Conservation (phyloP, 2,797 vertebrate species). For the Arrhamphus sclerolepis region DNA sequence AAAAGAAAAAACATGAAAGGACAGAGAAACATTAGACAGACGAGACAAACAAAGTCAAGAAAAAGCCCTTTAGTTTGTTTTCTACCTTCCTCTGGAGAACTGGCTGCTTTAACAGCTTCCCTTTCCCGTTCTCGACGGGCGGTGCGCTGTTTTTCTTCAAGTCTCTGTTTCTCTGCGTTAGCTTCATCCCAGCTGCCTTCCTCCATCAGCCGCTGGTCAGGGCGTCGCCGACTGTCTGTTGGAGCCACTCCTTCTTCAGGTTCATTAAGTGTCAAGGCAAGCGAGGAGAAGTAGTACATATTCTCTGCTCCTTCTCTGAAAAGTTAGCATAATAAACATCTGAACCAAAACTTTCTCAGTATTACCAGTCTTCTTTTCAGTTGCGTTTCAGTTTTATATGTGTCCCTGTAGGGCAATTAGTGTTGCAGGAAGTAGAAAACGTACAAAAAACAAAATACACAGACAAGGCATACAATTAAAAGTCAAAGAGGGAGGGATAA, state of each 20-base stretch:
- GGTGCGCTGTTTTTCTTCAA: constrained; percentile 93
- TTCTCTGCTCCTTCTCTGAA: constrained; percentile 91
- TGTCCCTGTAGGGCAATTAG: too few species aligned
- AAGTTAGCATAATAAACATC: constrained; percentile 12
- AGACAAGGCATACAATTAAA: too few species aligned
- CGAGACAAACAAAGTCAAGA: not conserved
- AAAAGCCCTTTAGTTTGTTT: accelerated
- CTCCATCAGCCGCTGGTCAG: constrained; percentile 95
- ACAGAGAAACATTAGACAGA: constrained; percentile 35
- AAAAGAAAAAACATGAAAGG: constrained; percentile 10
- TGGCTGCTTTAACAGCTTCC: constrained; percentile 78
- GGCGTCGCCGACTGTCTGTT: constrained; percentile 90
- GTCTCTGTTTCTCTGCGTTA: constrained; percentile 91
- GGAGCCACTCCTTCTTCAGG: constrained; percentile 86
- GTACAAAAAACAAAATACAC: too few species aligned
- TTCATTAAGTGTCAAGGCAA: constrained; percentile 93
- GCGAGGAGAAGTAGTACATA: constrained; percentile 96
- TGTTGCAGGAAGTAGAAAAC: too few species aligned
- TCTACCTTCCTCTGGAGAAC: constrained; percentile 86
- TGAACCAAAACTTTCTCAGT: not conserved
- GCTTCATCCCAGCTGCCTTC: constrained; percentile 95
- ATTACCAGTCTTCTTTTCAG: not conserved
- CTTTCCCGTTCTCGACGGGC: constrained; percentile 87
- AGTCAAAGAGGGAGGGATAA: too few species aligned
- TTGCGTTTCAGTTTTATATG: too few species aligned